phyloP scores from a whole-genome alignment of 2,888 invertebrate species.

The Caenorhabditis drosophilae region DNA sequence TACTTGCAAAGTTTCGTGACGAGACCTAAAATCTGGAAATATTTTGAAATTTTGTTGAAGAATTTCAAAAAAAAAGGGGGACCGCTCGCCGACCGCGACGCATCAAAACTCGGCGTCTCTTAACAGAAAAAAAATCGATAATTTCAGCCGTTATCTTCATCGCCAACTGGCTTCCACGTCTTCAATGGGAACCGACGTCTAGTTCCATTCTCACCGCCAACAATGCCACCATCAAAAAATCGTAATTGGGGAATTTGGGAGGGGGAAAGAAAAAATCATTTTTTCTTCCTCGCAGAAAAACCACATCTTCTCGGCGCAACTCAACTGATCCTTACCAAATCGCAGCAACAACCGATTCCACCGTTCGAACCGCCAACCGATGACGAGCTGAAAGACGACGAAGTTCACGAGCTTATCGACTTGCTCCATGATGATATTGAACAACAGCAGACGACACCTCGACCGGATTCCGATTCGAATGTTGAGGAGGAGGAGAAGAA shows the following conservation, averaged over 20 bases:
- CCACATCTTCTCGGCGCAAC: not conserved
- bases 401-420: slow-evolving; percentile 29
- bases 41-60: not conserved
- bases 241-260: not conserved
- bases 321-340: not conserved
- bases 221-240: slow-evolving; percentile 9
- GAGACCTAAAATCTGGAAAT: not conserved
- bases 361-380: slow-evolving; percentile 11
- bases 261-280: not conserved
- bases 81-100: too few species aligned
- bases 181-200: slow-evolving; percentile 10
- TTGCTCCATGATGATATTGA: slow-evolving; percentile 32
- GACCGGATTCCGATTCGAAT: too few species aligned
- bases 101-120: too few species aligned
- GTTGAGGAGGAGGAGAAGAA: slow-evolving; percentile 12
- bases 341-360: not conserved
- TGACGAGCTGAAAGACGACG: slow-evolving; percentile 12
- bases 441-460: slow-evolving; percentile 17
- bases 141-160: slow-evolving; percentile 14
- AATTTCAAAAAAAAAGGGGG: too few species aligned
- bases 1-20: too few species aligned
- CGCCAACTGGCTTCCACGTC: not conserved
- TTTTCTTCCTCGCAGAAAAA: too few species aligned
- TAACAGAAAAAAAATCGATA: too few species aligned
- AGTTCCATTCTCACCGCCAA: slow-evolving; percentile 27